Percentiles rank a stretch among this genome's conserved stretches.
phyloP scores from a whole-genome alignment of 2,888 invertebrate genomes.

The Nipponacmea schrenckii region DNA sequence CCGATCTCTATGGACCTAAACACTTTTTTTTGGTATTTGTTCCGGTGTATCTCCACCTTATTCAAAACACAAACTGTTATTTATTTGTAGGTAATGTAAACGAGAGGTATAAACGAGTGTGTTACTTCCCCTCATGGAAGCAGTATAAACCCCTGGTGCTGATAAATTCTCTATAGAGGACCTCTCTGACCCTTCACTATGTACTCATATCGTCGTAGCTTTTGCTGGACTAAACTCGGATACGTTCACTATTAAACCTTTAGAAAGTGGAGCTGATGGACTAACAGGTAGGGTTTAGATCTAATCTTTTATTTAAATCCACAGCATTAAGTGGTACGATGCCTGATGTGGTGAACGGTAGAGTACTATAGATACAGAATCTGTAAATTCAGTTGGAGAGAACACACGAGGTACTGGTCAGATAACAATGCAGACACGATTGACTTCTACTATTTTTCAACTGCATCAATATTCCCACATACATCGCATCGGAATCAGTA shows the following conservation, averaged over 20 bases:
- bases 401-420: no score
- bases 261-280: not conserved
- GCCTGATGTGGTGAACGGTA: no score
- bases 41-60: no score
- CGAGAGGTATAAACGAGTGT: not conserved
- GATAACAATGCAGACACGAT: no score
- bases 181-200: not conserved
- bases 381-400: no score
- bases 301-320: not conserved
- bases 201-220: not conserved
- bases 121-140: not conserved
- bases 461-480: no score
- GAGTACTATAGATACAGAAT: no score
- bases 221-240: not conserved
- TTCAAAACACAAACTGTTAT: not conserved
- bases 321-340: no score
- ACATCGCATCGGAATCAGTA: no score
- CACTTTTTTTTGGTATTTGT: no score
- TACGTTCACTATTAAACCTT: not conserved
- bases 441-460: no score
- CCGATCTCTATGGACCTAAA: no score
- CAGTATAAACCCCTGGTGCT: not conserved
- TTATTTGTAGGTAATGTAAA: not conserved
- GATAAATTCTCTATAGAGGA: not conserved
- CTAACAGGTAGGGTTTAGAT: not conserved